Evolutionary conservation across 1,140 invertebrate species (phyloP).

Genomic region (Drosophila lowei): DNA sequence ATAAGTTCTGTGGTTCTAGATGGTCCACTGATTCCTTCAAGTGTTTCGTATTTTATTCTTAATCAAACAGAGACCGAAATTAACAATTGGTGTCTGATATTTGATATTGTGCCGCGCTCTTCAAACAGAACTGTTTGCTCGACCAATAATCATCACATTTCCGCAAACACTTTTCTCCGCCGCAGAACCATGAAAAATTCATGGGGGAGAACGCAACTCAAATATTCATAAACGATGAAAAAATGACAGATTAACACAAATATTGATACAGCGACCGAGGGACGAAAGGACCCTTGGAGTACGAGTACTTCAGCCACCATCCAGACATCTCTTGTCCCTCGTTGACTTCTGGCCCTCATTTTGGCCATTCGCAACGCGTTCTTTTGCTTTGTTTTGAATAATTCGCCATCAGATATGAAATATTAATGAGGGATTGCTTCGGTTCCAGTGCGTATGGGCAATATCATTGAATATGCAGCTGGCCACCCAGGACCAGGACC

Average conservation of each 20-base stretch:
- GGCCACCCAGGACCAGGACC: constrained; percentile 33
- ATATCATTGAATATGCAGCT: constrained; percentile 66
- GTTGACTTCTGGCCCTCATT: constrained; percentile 44
- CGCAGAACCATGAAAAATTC: no score
- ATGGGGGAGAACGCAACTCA: constrained; percentile 50
- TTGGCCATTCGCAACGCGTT: constrained; percentile 69
- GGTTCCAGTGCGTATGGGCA: constrained; percentile 55
- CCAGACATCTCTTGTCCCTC: constrained; percentile 5
- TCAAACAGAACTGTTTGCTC: constrained; percentile 43
- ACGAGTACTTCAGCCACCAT: constrained; percentile 13
- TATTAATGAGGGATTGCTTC: constrained; percentile 70
- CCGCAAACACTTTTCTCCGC: constrained; percentile 19
- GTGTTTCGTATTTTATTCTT: constrained; percentile 6
- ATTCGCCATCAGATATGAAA: constrained; percentile 74
- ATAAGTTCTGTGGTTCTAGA: constrained; percentile 34
- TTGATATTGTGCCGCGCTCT: constrained; percentile 27
- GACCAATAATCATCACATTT: constrained; percentile 80
- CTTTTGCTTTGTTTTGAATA: constrained; percentile 72
- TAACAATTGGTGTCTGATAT: constrained; percentile 22
- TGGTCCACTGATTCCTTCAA: neutral
- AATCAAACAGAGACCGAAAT: constrained; percentile 29
- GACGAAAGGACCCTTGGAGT: constrained; percentile 6
- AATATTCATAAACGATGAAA: constrained; percentile 76
- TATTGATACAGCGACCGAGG: constrained; percentile 68
- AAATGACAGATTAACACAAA: constrained; percentile 82